A percentile compares a stretch with the other conserved stretches of the same genome.
Evolutionary conservation across 2,113 vertebrate genomes (phyloP).

Genomic region (Ahaetulla prasina): DNA sequence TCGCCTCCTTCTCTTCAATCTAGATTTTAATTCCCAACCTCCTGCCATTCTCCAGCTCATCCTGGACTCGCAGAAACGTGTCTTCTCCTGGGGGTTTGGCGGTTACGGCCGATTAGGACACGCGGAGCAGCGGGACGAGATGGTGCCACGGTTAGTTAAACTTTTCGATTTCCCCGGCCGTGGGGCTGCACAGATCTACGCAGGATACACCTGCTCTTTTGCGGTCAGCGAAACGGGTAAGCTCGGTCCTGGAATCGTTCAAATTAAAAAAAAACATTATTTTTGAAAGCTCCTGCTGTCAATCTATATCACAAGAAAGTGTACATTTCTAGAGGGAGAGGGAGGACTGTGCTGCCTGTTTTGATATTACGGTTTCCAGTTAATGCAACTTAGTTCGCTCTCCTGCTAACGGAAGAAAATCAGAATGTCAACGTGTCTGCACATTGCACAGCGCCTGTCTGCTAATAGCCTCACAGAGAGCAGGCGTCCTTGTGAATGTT

Average conservation of each 20-base stretch:
- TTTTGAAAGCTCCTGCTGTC: not conserved
- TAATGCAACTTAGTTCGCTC: not conserved
- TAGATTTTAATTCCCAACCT: not conserved
- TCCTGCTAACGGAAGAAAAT: not conserved
- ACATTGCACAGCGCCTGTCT: too few relatives aligned
- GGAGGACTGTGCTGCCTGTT: not conserved
- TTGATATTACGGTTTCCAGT: not conserved
- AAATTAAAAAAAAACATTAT: not conserved
- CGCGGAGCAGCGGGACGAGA: slow-evolving; percentile 92
- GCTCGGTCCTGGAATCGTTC: not conserved
- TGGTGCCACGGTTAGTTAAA: slow-evolving; percentile 93
- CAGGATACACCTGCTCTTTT: slow-evolving; percentile 91
- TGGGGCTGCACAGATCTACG: slow-evolving; percentile 82
- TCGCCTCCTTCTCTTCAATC: not conserved
- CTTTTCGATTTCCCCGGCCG: slow-evolving; percentile 93
- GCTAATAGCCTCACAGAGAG: not conserved
- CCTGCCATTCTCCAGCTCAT: slow-evolving; percentile 73
- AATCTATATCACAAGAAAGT: not conserved
- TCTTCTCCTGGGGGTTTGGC: slow-evolving; percentile 95
- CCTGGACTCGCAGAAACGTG: slow-evolving; percentile 90
- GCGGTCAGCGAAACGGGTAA: slow-evolving; percentile 89
- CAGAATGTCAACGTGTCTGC: not conserved
- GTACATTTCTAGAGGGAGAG: not conserved
- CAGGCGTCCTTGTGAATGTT: not conserved
- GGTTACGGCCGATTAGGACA: slow-evolving; percentile 93